Conservation (phyloP, 2,797 vertebrate genomes). For the Tarsius wallacei region DNA sequence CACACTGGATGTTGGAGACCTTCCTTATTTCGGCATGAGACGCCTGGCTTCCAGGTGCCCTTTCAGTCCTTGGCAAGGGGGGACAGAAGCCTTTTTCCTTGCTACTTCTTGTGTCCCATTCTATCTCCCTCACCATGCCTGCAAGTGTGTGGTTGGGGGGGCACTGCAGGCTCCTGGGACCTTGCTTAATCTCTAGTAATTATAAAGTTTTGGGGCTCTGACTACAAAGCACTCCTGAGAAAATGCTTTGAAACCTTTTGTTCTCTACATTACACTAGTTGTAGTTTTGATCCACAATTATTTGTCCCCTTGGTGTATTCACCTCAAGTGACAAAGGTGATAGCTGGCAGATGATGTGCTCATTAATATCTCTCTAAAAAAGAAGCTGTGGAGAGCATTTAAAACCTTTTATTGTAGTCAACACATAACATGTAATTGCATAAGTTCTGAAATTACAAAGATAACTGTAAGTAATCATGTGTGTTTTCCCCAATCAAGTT, state of each 20-base stretch:
- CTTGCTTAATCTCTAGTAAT: neutral
- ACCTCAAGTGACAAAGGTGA: neutral
- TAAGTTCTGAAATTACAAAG: neutral
- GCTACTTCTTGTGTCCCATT: neutral
- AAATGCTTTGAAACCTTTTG: neutral
- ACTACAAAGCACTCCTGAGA: neutral
- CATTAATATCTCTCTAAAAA: neutral
- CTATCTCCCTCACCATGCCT: neutral
- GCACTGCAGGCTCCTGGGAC: neutral
- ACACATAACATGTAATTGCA: neutral
- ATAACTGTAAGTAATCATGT: neutral
- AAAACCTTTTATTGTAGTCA: neutral
- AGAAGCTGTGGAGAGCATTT: neutral
- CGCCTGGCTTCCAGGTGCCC: neutral
- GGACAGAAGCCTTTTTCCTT: neutral
- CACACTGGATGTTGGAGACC: neutral
- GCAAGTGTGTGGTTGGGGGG: no score
- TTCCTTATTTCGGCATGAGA: neutral
- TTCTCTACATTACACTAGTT: neutral
- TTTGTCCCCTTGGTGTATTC: neutral
- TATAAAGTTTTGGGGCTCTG: neutral
- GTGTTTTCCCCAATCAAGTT: neutral
- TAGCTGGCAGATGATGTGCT: neutral
- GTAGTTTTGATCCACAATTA: neutral
- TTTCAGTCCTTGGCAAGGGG: neutral